Conservation (phyloP, 2,797 vertebrate genomes). For the Chrosomus eos region DNA sequence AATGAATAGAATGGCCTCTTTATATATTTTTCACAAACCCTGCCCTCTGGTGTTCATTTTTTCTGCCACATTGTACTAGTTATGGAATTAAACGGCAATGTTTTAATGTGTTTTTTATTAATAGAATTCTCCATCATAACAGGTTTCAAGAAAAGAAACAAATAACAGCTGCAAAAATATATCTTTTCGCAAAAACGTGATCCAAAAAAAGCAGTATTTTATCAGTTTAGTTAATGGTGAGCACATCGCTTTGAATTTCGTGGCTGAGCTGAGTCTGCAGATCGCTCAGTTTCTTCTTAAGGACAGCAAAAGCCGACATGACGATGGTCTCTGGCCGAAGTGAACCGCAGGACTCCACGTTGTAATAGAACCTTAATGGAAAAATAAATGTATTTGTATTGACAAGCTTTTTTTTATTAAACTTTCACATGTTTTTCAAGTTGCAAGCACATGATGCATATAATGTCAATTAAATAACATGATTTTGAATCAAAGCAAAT, state of each 20-base stretch:
- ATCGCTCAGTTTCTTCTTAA: slow-evolving; percentile 98
- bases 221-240: slow-evolving; percentile 90
- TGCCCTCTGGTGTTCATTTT: slow-evolving; percentile 47
- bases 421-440: neutral
- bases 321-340: slow-evolving; percentile 96
- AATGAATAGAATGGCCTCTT: neutral
- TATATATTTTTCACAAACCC: slow-evolving; percentile 1
- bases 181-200: neutral
- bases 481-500: neutral
- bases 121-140: neutral
- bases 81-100: neutral
- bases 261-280: slow-evolving; percentile 97
- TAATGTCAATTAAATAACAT: neutral
- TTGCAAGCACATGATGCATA: neutral
- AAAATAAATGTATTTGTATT: too few relatives aligned
- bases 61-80: neutral
- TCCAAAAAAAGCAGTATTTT: neutral
- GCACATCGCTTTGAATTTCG: slow-evolving; percentile 96
- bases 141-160: slow-evolving; percentile 2
- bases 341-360: slow-evolving; percentile 96
- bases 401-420: neutral
- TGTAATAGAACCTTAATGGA: slow-evolving; percentile 88
- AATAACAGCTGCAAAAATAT: slow-evolving; percentile 16
- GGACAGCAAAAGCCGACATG: slow-evolving; percentile 89
- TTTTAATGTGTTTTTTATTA: slow-evolving; percentile 29